Percentiles rank a stretch among this genome's conserved stretches.
phyloP scores from a whole-genome alignment of 2,888 invertebrate genomes.

The Metalampra italica region DNA sequence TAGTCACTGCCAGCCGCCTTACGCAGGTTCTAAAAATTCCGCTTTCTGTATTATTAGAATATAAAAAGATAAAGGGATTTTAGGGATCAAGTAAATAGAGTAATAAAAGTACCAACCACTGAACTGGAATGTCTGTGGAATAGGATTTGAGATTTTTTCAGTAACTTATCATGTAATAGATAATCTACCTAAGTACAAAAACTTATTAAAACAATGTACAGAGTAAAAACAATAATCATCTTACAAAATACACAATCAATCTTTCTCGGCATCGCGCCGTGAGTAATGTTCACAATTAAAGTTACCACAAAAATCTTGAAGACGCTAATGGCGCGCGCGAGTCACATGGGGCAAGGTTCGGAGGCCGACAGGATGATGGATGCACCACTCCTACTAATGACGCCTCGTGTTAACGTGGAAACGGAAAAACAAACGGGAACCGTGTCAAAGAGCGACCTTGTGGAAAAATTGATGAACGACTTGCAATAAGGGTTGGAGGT shows the following conservation, averaged over 20 bases:
- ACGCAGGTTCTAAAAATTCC: too few relatives aligned
- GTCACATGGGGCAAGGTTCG: constrained; percentile 19
- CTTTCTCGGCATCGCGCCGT: constrained; percentile 11
- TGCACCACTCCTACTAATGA: constrained; percentile 42
- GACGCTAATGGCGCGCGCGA: constrained; percentile 32
- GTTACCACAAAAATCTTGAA: constrained; percentile 29
- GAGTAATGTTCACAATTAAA: constrained; percentile 31
- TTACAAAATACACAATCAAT: constrained; percentile 15
- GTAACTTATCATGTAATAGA: too few relatives aligned
- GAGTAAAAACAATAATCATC: background rate
- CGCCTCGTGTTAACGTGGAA: constrained; percentile 29
- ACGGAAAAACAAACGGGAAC: constrained; percentile 14
- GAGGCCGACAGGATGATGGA: constrained; percentile 45
- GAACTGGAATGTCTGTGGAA: too few relatives aligned
- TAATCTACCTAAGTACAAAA: background rate
- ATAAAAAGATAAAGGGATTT: too few relatives aligned
- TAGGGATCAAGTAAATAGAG: too few relatives aligned
- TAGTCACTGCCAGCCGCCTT: too few relatives aligned
- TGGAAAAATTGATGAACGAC: background rate
- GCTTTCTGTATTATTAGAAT: too few relatives aligned
- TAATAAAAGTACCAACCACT: too few relatives aligned
- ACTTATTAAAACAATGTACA: background rate
- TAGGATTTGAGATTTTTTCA: too few relatives aligned
- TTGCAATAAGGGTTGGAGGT: background rate
- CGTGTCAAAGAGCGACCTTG: background rate